These are phyloP conservation scores for Sesia bembeciformis DNA, from an alignment of 2,888 invertebrate species.

Conservation along the genomic window DNA sequence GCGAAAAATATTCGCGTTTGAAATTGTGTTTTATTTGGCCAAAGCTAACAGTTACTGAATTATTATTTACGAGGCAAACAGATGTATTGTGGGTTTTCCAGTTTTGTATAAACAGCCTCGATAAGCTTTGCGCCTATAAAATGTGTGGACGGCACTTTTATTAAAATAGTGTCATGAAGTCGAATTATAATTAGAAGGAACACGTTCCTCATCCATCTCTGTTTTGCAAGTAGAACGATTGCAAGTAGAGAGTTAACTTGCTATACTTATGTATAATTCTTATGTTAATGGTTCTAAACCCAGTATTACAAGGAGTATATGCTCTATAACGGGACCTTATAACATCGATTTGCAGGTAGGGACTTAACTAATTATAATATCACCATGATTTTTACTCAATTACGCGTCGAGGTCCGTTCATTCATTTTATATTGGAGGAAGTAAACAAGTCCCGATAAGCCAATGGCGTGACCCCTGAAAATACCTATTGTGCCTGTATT, in stretches of 20 bases:
- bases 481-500: not conserved
- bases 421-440: not conserved
- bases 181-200: too few relatives aligned
- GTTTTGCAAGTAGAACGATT: too few relatives aligned
- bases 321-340: too few relatives aligned
- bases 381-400: too few relatives aligned
- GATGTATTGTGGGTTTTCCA: conserved; percentile 35
- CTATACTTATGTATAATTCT: too few relatives aligned
- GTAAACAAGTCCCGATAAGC: not conserved
- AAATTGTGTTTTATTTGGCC: conserved; percentile 19
- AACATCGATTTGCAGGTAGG: too few relatives aligned
- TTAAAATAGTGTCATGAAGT: too few relatives aligned
- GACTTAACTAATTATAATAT: too few relatives aligned
- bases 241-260: too few relatives aligned
- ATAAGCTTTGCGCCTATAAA: conserved; percentile 24
- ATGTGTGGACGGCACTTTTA: not conserved
- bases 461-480: not conserved
- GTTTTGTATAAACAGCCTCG: conserved; percentile 34
- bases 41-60: conserved; percentile 25
- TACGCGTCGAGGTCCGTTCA: not conserved
- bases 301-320: too few relatives aligned
- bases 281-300: too few relatives aligned
- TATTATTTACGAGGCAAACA: conserved; percentile 49
- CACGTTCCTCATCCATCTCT: too few relatives aligned
- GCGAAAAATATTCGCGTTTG: not conserved